phyloP scores from a whole-genome alignment of 2,113 vertebrate genomes.

The Thunnus maccoyii region DNA sequence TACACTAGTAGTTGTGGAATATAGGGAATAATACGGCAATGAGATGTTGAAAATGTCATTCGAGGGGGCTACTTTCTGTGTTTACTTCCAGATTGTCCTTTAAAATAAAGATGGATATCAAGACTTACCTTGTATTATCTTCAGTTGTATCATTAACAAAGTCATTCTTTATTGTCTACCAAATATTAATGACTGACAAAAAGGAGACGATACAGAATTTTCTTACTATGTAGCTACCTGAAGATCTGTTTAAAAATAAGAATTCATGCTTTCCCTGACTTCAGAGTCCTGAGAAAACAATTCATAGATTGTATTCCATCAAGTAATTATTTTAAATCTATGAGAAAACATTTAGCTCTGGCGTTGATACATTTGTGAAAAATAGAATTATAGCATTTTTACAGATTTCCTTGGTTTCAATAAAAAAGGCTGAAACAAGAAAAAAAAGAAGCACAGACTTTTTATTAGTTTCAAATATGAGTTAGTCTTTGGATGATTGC shows the following conservation, averaged over 20 bases:
- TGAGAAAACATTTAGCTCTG: not conserved
- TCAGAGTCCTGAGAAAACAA: not conserved
- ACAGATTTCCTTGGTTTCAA: not conserved
- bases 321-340: not conserved
- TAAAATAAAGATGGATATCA: too few relatives aligned
- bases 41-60: too few relatives aligned
- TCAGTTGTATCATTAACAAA: too few relatives aligned
- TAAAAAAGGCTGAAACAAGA: not conserved
- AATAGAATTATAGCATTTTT: not conserved
- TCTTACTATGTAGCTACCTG: too few relatives aligned
- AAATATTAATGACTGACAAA: too few relatives aligned
- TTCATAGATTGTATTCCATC: not conserved
- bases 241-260: too few relatives aligned
- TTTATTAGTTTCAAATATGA: conserved; percentile 15
- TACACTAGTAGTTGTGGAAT: not conserved
- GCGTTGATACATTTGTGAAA: not conserved
- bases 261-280: not conserved
- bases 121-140: too few relatives aligned
- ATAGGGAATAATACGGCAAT: not conserved
- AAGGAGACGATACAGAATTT: too few relatives aligned
- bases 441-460: not conserved
- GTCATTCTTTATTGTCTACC: too few relatives aligned
- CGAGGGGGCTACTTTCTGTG: too few relatives aligned
- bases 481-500: conserved; percentile 18
- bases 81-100: too few relatives aligned